Base-by-base conservation (phyloP, 2,797 vertebrate genomes). In the Gallinago nigripennis region DNA sequence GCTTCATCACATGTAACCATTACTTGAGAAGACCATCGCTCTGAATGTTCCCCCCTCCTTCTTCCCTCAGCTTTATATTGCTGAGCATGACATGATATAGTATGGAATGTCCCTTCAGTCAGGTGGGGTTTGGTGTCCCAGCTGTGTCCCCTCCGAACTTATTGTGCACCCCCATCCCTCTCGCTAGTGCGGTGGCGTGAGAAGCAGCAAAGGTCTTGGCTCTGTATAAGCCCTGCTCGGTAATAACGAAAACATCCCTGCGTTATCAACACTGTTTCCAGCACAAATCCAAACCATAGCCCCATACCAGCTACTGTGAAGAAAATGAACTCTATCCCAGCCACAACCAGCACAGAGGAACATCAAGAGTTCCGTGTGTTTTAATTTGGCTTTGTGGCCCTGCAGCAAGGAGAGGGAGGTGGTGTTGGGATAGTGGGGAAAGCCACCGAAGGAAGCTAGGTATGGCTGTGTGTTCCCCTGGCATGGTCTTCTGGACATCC, bases 401-500 rank as follows among this genome's bases (percentile, higher is more conserved):
- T 72, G 53, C 69, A 53, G 73, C 3, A 8, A 25, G 50, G 68
- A 58, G 31, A 33, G 31, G 3, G 28, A 12, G 31, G n/a, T 6
- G 14, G 58, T 46, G 15, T 1, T n/a, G 45, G 57, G 12, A 54
- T 2, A 1, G 0, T 50, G 39, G 54, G 76, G 15, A 45, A 46
- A 73, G 25, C 35, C 8, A 1, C 41, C 9, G 0, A 0, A 35
- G 18, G 27, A 63, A 45, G 43, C 6, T 2, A 3, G 30, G 11
- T 19, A 28, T 24, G 20, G 27, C 61, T 30, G 17, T 2, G 12
- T 57, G 43, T 19, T 12, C 6, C 64, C 58, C 54, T 3, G 9
- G 37, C 35, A 27, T 18, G 33, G 64, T 33, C 37, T 61, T 4
- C 4, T 0, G 2, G 57, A 5, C 0, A 3, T 27, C 12, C 15